phyloP scores from a whole-genome alignment of 2,888 invertebrate genomes.

The Acrocyrtus sp. region DNA sequence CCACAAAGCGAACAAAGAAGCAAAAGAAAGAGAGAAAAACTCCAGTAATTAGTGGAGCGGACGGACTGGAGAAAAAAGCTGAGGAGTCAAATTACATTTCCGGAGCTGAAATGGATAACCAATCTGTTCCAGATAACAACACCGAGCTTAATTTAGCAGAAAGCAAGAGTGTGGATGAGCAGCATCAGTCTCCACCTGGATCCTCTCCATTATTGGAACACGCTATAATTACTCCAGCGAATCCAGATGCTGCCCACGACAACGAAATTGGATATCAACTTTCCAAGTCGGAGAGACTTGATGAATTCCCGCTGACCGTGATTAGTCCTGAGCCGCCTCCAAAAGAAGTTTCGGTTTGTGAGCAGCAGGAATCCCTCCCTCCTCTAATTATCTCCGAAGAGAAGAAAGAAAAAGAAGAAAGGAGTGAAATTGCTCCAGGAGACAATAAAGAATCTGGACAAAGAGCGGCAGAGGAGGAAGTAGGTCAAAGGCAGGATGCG shows the following conservation, averaged over 20 bases:
- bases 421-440: no score
- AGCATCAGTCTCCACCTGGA: no score
- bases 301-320: constrained; percentile 43
- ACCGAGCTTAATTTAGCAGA: no score
- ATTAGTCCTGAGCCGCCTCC: constrained; percentile 38
- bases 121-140: no score
- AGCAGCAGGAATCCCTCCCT: no score
- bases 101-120: background rate
- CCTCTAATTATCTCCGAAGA: no score
- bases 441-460: background rate
- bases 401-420: no score
- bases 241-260: background rate
- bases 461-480: background rate
- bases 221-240: no score
- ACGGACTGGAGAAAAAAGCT: constrained; percentile 16
- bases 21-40: constrained; percentile 14
- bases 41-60: background rate
- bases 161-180: no score
- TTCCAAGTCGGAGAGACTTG: constrained; percentile 40
- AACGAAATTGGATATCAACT: constrained; percentile 44
- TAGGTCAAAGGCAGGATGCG: background rate
- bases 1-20: constrained; percentile 40
- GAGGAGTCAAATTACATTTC: background rate
- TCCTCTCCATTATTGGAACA: no score
- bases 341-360: background rate